Evolutionary conservation across 2,113 vertebrate genomes (phyloP).

Genomic region (Indicator maculatus): DNA sequence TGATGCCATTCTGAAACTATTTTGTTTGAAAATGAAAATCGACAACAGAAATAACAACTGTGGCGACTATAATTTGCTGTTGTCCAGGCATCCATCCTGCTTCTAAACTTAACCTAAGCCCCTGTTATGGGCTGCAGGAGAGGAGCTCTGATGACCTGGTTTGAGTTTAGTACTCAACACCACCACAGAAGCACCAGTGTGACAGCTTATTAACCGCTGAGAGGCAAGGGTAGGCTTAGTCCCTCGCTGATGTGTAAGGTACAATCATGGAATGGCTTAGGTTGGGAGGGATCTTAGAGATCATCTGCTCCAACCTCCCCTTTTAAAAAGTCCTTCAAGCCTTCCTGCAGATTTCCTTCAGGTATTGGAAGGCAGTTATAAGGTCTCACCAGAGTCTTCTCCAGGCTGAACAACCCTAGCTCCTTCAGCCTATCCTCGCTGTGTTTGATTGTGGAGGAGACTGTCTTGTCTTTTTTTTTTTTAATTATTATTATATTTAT

Average conservation of each 20-base stretch:
- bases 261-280: neutral
- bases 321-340: too few species aligned
- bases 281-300: too few species aligned
- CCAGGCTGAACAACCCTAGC: too few species aligned
- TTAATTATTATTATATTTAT: too few species aligned
- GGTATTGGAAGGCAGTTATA: too few species aligned
- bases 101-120: neutral
- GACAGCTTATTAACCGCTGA: neutral
- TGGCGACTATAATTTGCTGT: neutral
- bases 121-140: accelerated
- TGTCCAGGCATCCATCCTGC: neutral
- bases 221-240: neutral
- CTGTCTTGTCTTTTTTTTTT: neutral
- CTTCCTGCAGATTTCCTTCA: too few species aligned
- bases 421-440: neutral
- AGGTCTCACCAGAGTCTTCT: too few species aligned
- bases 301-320: too few species aligned
- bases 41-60: neutral
- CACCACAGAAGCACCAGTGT: neutral
- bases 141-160: neutral
- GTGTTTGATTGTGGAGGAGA: accelerated
- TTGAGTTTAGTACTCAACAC: accelerated
- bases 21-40: neutral
- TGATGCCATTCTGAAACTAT: neutral
- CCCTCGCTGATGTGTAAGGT: neutral